Evolutionary conservation across 1,140 invertebrate genomes (phyloP).

Genomic region (Cydia amplana): DNA sequence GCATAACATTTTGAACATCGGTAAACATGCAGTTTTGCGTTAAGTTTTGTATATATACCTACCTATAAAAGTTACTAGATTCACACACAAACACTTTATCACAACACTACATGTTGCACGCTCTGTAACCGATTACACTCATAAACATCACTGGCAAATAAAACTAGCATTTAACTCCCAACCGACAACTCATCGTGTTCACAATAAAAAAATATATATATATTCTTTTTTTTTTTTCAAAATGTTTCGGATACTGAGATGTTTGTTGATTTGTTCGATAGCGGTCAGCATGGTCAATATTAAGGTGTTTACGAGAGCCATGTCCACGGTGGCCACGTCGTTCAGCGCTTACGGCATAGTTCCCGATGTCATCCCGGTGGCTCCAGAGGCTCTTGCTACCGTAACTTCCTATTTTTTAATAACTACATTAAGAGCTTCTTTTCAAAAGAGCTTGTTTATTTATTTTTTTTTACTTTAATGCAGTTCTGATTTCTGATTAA

Average conservation of each 20-base stretch:
- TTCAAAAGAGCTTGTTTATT: no score
- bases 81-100: no score
- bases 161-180: not conserved
- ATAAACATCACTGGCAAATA: constrained; percentile 22
- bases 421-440: no score
- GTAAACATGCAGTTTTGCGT: no score
- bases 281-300: constrained; percentile 74
- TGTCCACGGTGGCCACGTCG: constrained; percentile 68
- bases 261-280: constrained; percentile 68
- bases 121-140: not conserved
- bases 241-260: constrained; percentile 60
- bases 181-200: not conserved
- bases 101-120: not conserved
- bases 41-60: no score
- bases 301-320: constrained; percentile 69
- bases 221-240: constrained; percentile 25
- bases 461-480: no score
- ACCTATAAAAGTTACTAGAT: no score
- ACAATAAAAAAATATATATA: no score
- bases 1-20: no score
- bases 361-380: constrained; percentile 68
- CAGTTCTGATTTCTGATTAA: no score
- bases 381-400: constrained; percentile 50
- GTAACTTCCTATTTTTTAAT: constrained; percentile 38
- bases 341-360: constrained; percentile 64